Percentiles rank a stretch among this genome's conserved stretches.
phyloP scores from a whole-genome alignment of 2,113 vertebrate species.

The Nicator chloris region DNA sequence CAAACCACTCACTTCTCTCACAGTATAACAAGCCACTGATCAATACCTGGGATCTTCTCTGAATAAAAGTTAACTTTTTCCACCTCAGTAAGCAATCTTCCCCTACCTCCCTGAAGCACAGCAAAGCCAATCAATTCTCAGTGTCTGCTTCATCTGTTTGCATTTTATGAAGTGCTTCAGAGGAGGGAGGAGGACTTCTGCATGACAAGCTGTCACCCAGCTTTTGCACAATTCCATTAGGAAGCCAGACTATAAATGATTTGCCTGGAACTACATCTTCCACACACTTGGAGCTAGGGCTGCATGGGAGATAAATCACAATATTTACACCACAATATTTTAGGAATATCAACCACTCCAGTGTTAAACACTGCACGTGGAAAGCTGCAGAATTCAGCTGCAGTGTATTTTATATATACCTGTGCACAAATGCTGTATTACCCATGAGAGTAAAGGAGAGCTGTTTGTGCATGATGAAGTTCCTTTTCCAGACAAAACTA shows the following conservation, averaged over 20 bases:
- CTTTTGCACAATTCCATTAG: background rate
- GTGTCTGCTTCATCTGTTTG: background rate
- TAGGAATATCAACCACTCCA: background rate
- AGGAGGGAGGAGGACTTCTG: background rate
- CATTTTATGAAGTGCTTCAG: background rate
- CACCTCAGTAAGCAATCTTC: background rate
- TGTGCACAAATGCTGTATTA: background rate
- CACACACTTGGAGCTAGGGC: background rate
- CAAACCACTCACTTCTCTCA: background rate
- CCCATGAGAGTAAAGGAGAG: background rate
- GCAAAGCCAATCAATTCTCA: background rate
- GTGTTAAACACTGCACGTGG: background rate
- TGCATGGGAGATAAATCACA: background rate
- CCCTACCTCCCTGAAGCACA: background rate
- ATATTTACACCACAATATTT: too few species aligned
- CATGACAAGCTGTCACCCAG: background rate
- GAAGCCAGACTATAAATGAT: background rate
- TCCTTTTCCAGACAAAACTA: background rate
- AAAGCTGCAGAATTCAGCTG: background rate
- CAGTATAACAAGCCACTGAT: background rate
- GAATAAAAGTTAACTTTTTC: background rate
- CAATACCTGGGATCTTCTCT: background rate
- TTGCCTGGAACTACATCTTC: background rate
- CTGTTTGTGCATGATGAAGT: background rate
- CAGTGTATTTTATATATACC: background rate